These are phyloP conservation scores for Ceryle rudis DNA, from an alignment of 2,797 vertebrate species.

Conservation along the genomic window DNA sequence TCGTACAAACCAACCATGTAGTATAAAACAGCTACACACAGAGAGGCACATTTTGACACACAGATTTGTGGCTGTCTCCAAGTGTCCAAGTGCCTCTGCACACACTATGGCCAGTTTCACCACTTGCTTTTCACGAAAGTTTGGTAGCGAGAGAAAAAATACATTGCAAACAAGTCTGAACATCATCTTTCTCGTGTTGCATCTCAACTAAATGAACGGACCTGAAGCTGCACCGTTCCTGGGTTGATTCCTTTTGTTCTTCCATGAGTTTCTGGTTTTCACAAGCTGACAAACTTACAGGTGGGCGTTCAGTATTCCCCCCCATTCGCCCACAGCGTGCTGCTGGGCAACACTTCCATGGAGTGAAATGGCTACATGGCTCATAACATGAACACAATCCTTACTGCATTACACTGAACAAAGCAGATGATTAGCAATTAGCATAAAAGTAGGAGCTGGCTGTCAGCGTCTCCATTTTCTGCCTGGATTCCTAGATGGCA, in stretches of 20 bases:
- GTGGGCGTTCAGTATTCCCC: not conserved
- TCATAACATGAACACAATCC: slow-evolving; percentile 20
- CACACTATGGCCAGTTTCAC: not conserved
- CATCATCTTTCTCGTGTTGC: not conserved
- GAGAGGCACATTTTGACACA: not conserved
- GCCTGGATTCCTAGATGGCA: slow-evolving; percentile 72
- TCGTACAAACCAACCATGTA: not conserved
- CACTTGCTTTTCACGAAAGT: not conserved
- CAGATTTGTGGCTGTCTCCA: not conserved
- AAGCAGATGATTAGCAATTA: slow-evolving; percentile 72
- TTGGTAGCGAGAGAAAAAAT: not conserved
- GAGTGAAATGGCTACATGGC: slow-evolving; percentile 1
- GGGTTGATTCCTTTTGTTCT: not conserved
- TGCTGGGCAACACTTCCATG: not conserved
- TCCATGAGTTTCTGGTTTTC: not conserved
- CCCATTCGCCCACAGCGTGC: not conserved
- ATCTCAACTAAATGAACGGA: not conserved
- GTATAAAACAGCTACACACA: not conserved
- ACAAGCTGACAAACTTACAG: not conserved
- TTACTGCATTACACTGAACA: slow-evolving; percentile 39
- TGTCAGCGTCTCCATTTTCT: slow-evolving; percentile 73
- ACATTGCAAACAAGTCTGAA: not conserved
- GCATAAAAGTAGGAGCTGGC: slow-evolving; percentile 64
- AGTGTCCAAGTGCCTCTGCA: not conserved
- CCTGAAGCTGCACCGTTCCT: not conserved